Evolutionary conservation across 1,140 invertebrate species (phyloP).

Genomic region (Procambarus virginalis): DNA sequence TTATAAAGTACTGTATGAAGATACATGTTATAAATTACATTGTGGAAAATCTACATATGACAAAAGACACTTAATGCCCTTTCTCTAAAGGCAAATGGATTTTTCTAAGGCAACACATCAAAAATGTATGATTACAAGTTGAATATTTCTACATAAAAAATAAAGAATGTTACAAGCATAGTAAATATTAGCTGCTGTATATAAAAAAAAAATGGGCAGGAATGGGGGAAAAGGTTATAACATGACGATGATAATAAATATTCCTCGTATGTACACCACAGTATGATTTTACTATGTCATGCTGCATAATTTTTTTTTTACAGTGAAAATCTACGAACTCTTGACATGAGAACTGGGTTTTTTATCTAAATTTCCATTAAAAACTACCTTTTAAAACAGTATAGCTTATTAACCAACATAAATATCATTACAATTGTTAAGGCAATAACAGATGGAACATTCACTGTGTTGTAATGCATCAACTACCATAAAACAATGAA

Average conservation of each 20-base stretch:
- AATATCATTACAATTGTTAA: no score
- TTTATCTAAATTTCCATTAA: no score
- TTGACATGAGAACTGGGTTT: no score
- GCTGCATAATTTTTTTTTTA: no score
- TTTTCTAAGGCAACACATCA: not conserved
- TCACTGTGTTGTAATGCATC: no score
- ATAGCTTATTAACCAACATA: no score
- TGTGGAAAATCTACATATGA: not conserved
- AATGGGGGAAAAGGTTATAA: not conserved
- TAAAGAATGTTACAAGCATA: not conserved
- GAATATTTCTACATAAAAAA: not conserved
- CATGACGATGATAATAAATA: not conserved
- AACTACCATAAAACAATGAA: no score
- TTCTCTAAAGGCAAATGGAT: not conserved
- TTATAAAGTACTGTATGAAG: not conserved
- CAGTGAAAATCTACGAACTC: no score
- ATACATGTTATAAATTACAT: not conserved
- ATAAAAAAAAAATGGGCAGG: not conserved
- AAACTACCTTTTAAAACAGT: no score
- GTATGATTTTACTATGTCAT: not conserved
- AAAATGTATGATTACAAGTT: not conserved
- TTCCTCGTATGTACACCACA: not conserved
- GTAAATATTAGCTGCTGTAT: not conserved
- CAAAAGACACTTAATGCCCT: not conserved
- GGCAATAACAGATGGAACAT: no score